Evolutionary conservation across 1,140 invertebrate species (phyloP).

Genomic region (Nautilus pompilius): DNA sequence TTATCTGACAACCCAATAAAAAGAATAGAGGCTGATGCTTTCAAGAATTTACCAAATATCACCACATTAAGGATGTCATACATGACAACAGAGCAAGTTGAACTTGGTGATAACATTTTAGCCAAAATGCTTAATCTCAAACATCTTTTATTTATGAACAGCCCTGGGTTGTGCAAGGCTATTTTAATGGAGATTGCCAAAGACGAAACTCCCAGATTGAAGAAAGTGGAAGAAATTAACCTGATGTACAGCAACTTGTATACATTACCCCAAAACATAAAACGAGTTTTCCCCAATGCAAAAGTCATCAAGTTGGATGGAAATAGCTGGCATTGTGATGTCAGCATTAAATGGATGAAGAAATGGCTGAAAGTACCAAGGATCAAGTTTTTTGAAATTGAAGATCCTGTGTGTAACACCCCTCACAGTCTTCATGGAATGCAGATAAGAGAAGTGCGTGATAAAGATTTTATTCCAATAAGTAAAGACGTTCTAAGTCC

Average conservation of each 20-base stretch:
- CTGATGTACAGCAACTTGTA: constrained; percentile 66
- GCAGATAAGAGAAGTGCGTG: constrained; percentile 1
- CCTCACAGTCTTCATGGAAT: constrained; percentile 13
- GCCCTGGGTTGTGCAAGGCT: constrained; percentile 67
- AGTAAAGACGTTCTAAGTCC: background rate
- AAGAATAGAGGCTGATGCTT: constrained; percentile 40
- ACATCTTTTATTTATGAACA: constrained; percentile 70
- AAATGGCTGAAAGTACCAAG: constrained; percentile 49
- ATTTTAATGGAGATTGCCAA: constrained; percentile 58
- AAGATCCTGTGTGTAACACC: constrained; percentile 28
- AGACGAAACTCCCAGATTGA: constrained; percentile 35
- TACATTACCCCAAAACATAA: constrained; percentile 66
- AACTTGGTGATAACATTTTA: constrained; percentile 46
- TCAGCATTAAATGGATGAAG: constrained; percentile 48
- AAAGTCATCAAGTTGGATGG: constrained; percentile 52
- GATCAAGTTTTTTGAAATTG: constrained; percentile 34
- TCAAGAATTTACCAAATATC: constrained; percentile 50
- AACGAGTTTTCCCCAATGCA: constrained; percentile 69
- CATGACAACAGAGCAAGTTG: constrained; percentile 9
- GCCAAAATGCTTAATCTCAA: constrained; percentile 58
- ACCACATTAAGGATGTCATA: constrained; percentile 69
- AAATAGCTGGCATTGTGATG: constrained; percentile 56
- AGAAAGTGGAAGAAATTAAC: constrained; percentile 63
- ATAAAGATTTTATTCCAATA: background rate
- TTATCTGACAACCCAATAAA: constrained; percentile 56